Base-by-base conservation (phyloP, 2,888 invertebrate species). In the Patella pellucida region DNA sequence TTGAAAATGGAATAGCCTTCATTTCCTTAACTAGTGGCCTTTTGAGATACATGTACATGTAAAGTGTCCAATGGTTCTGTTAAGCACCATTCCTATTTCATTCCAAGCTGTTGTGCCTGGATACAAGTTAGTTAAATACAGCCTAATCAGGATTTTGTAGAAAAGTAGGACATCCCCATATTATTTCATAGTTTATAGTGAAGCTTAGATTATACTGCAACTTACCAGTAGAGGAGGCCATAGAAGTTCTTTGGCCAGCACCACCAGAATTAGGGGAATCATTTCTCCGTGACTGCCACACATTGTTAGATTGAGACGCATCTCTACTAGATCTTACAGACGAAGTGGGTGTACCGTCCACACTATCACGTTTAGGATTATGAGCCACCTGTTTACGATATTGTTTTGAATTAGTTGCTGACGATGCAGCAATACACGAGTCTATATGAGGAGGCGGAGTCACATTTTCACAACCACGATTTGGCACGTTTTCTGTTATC, bases 381-480 rank as follows among this genome's bases (percentile, higher is more conserved):
- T 62, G 62, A 12, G 19, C 19, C 62, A 62, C 62, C 11, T 19
- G 62, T 62, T 62, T 62, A 19, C 62, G 62, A 11, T 23, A 19
- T 23, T 23, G 19, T 62, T 62, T 62, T 23, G 19, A 11, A 62
- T 19, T 62, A 23, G 62, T 12, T 11, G 62, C 7, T 23, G 62
- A 62, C 2, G 62, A 12, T 23, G 23, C 23, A 23, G 62, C 62
- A 7, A 41, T 41, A 41, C 41, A 41, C 62, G 62, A 62, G 62
- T 62, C 62, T 62, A 23, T 62, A 12, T n/a, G 62, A 62, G 19
- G 62, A 4, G 62, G 9, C 2, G 52, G 52, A n/a, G 68, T 71
- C 71, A 72, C 68, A 56, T 73, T 50, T 23, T 75, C 78, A 76
- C 78, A 75, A 75, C 75, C 75, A 69, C 71, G 62, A 75, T 68